phyloP scores from a whole-genome alignment of 37 sponge, comb jelly and placozoan genomes.

The Theonella swinhoei region DNA sequence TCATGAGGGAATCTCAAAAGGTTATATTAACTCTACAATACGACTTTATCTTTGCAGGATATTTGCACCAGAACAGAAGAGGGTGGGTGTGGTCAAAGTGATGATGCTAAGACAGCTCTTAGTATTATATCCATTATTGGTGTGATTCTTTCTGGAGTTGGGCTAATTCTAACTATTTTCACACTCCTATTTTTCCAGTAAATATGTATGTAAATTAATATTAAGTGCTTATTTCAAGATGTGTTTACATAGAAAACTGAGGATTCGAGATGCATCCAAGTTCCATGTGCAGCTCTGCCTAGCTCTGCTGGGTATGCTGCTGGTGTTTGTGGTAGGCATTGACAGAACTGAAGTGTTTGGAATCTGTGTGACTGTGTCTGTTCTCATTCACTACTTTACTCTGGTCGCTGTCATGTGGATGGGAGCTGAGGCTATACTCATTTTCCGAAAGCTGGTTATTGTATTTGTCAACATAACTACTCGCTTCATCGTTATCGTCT shows the following conservation, averaged over 20 bases:
- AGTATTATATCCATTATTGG: constrained; percentile 25
- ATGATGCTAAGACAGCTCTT: neutral
- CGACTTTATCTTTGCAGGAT: neutral
- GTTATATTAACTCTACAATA: too few species aligned
- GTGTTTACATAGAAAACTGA: constrained; percentile 19
- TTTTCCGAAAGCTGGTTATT: constrained; percentile 38
- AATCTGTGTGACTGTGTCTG: constrained; percentile 36
- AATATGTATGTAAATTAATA: neutral
- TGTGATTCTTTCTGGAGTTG: constrained; percentile 18
- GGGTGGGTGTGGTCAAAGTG: neutral
- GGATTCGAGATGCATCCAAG: constrained; percentile 11
- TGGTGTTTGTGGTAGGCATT: too few species aligned
- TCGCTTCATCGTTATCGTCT: constrained; percentile 5
- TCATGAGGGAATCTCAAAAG: too few species aligned
- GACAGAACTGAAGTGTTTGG: neutral
- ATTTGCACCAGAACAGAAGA: neutral
- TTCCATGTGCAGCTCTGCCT: constrained; percentile 38
- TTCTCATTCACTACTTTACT: too few species aligned
- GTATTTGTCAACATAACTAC: constrained; percentile 35
- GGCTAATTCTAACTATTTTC: constrained; percentile 21
- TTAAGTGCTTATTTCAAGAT: too few species aligned
- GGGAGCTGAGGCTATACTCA: too few species aligned
- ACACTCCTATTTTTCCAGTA: constrained; percentile 26
- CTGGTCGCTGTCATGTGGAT: too few species aligned
- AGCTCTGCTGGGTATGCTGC: constrained; percentile 39